Conservation (phyloP, 2,113 vertebrate species). For the Nothoprocta perdicaria region DNA sequence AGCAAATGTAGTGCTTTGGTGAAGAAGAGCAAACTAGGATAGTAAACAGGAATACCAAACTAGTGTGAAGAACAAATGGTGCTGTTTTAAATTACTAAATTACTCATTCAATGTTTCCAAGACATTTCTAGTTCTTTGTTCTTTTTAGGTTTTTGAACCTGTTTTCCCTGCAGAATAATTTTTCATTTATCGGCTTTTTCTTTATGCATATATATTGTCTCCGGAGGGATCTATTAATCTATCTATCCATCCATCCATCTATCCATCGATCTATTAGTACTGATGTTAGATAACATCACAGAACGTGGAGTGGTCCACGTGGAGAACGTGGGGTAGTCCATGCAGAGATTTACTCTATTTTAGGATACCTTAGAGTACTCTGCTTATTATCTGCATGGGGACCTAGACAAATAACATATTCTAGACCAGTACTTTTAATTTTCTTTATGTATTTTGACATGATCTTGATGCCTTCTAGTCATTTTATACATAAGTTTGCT, state of each 20-base stretch:
- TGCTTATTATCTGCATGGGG: background rate
- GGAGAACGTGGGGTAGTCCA: background rate
- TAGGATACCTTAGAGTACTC: background rate
- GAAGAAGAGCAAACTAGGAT: background rate
- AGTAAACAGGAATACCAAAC: background rate
- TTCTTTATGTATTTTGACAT: background rate
- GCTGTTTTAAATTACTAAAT: background rate
- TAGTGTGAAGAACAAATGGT: background rate
- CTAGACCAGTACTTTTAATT: background rate
- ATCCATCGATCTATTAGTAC: background rate
- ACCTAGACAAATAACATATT: background rate
- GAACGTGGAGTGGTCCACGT: background rate
- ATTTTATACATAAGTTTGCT: background rate
- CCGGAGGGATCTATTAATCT: background rate
- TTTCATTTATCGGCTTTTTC: background rate
- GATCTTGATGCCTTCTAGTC: background rate
- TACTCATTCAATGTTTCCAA: background rate
- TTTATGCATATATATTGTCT: background rate
- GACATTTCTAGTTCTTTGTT: background rate
- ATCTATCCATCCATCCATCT: too few species aligned
- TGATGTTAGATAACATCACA: background rate
- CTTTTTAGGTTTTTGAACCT: background rate
- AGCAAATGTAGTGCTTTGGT: background rate
- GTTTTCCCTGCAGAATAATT: background rate
- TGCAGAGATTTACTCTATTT: background rate